Evolutionary conservation across 2,888 invertebrate species (phyloP), one percentile per base, ranked within the genome.

Genomic region (Plagodis pulveraria): DNA sequence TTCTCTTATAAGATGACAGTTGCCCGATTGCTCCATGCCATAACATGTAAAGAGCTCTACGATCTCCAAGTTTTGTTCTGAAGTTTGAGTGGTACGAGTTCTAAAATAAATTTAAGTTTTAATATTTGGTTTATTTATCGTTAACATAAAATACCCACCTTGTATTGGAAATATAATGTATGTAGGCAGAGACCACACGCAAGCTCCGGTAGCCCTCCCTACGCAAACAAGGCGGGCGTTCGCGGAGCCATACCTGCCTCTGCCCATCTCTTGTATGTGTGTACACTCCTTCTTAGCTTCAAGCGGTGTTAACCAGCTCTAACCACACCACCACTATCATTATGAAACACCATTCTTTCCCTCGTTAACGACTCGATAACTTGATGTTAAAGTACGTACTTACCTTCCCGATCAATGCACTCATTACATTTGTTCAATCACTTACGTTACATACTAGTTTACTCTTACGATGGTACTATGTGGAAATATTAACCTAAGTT

Each of bases 311-410:
- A 92, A 92, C 87, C 78, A 86, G 72, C 78, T 81, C 84, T 86
- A 84, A 89, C 86, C 84, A 88, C 80, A 81, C 77, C 77, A 83
- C 82, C 78, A 82, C 80, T 85, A 86, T 86, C 80, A 86, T 86
- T 78, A 84, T 83, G 80, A 83, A 88, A 87, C 81, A 67, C 84
- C 86, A 87, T 89, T 90, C 85, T 87, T 84, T 79, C 69, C 71
- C 77, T 85, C 69, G 81, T 89, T 91, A 90, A 83, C 84, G 77
- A 74, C 76, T 78, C 81, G 85, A 86, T 87, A 86, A 80, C 71
- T 77, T 76, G 77, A 61, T 52, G 52, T 45, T 44, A 77, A 80
- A 55, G 78, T 80, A 82, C 80, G 78, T 80, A 82, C 81, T 80
- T 81, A 81, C 77, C n/a, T 72, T 22, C 22, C 73, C 70, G 77